Evolutionary conservation across 2,888 invertebrate genomes (phyloP).

Genomic region (Pseudococcus jackbeardsleyi): DNA sequence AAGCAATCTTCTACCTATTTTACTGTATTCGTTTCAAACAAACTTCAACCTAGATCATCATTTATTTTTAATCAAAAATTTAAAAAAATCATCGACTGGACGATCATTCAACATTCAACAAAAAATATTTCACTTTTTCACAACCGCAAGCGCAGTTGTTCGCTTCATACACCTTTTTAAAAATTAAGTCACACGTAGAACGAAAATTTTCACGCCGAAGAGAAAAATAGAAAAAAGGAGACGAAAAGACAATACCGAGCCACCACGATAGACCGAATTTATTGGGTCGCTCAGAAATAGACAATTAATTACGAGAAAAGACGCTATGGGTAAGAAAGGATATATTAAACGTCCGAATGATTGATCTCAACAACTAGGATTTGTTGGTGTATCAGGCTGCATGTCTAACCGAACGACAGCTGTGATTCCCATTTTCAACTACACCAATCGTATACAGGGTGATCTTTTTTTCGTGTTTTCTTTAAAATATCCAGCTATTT

Average conservation of each 20-base stretch:
- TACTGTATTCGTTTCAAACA: too few relatives aligned
- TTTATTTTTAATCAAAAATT: not conserved
- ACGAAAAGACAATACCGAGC: constrained; percentile 20
- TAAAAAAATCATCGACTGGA: not conserved
- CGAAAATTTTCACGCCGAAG: not conserved
- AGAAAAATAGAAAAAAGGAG: not conserved
- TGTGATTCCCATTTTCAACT: constrained; percentile 26
- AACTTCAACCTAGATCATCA: not conserved
- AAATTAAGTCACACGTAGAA: not conserved
- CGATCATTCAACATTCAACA: not conserved
- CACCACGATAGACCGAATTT: constrained; percentile 5
- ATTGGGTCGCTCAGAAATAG: constrained; percentile 13
- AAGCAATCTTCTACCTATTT: too few relatives aligned
- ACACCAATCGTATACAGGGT: not conserved
- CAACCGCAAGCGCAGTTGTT: not conserved
- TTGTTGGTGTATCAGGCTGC: constrained; percentile 42
- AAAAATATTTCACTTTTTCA: not conserved
- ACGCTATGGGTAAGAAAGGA: constrained; percentile 38
- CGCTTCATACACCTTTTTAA: not conserved
- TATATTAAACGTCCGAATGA: constrained; percentile 54
- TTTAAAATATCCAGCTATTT: not conserved
- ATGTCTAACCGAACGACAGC: constrained; percentile 29
- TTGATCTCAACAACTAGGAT: constrained; percentile 41
- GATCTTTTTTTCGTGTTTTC: constrained; percentile 13
- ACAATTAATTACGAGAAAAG: constrained; percentile 53